Evolutionary conservation across 2,113 vertebrate genomes (phyloP), one percentile per base, ranked within the genome.

Genomic region (Melospiza georgiana): DNA sequence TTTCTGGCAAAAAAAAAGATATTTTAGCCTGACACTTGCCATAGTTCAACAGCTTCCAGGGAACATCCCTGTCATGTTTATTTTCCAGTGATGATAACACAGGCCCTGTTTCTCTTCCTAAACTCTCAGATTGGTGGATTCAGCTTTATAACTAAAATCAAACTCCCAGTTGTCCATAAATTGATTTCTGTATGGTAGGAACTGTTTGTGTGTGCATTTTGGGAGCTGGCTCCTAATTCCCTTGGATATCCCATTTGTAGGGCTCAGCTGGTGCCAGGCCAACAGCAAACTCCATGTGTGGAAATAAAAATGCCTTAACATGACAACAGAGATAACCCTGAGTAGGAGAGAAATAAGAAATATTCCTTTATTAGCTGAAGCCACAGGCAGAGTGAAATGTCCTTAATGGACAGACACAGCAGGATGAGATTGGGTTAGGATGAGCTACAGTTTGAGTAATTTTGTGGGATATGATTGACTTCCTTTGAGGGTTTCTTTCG

Each of bases 241-340:
- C 35, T 49, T 13, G 14, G 27, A 3, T 1, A 73, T 11, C 35
- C n/a, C 5, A 0, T 41, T 33, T 65, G 4, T 31, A 76, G n/a
- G 24, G 43, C 31, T 83, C 57, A 51, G 11, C 25, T 14, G 27
- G 9, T 46, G 48, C 46, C 28, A 12, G 55, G 11, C 31, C 41
- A 69, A 21, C 7, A 46, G 62, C 75, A 88, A 75, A 52, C 3
- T 15, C 46, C 11, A 4, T 0, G 28, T 20, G 31, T 68, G 39
- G 35, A 75, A 73, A 80, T 52, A 11, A 72, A 83, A 57, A 8
- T 2, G 58, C 24, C 30, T 46, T 9, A 10, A 4, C 62, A 10
- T 3, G 2, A 13, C 30, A 5, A 12, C 15, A 66, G 63, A 9
- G 43, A 15, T 12, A 41, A 84, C 41, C 22, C 71, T 61, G 52